Conservation (phyloP, 2,797 vertebrate species). For the Danionella dracula region DNA sequence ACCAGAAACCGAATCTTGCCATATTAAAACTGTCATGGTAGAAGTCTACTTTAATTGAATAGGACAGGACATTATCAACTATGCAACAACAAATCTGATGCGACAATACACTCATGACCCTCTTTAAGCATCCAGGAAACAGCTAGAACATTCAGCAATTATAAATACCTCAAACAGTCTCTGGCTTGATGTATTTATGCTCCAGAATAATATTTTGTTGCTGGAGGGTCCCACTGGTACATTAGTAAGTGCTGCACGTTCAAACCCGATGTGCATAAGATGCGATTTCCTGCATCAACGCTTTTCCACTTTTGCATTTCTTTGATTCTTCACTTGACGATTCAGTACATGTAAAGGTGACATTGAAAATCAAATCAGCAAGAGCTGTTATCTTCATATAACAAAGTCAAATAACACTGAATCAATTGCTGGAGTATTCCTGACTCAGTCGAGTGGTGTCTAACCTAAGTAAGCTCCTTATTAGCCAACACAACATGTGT, state of each 20-base stretch:
- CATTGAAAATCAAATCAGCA: slow-evolving; percentile 38
- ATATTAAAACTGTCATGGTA: slow-evolving; percentile 12
- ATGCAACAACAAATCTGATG: slow-evolving; percentile 1
- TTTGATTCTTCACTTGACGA: slow-evolving; percentile 7
- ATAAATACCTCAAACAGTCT: slow-evolving; percentile 13
- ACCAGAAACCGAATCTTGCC: not conserved
- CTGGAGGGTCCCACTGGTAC: not conserved
- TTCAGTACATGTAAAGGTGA: slow-evolving; percentile 38
- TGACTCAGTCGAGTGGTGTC: slow-evolving; percentile 29
- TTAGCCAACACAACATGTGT: slow-evolving; percentile 20
- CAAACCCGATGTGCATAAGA: not conserved
- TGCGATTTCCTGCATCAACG: not conserved
- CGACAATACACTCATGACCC: slow-evolving; percentile 2
- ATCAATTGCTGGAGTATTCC: slow-evolving; percentile 42
- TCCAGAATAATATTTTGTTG: not conserved
- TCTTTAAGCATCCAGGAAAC: not conserved
- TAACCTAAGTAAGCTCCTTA: slow-evolving; percentile 34
- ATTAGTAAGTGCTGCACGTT: not conserved
- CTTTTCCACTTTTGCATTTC: slow-evolving; percentile 5
- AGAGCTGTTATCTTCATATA: slow-evolving; percentile 40
- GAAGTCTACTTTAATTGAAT: slow-evolving; percentile 10
- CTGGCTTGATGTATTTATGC: slow-evolving; percentile 2
- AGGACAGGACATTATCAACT: slow-evolving; percentile 22
- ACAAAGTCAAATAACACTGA: slow-evolving; percentile 42
- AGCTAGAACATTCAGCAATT: slow-evolving; percentile 9